Evolutionary conservation across 2,888 invertebrate species (phyloP).

Genomic region (Rhagonycha lutea): DNA sequence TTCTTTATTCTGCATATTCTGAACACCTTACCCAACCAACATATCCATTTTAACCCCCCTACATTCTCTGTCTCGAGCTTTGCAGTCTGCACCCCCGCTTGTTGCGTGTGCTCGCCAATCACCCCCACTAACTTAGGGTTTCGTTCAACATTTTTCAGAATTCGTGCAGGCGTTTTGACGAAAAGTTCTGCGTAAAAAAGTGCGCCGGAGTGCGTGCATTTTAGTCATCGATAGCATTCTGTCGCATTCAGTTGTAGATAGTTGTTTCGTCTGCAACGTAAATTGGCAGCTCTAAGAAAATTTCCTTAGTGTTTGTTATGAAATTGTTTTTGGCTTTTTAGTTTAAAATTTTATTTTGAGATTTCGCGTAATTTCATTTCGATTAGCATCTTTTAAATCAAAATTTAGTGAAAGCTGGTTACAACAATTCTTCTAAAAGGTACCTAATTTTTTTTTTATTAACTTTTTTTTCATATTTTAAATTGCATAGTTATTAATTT

Average conservation of each 20-base stretch:
- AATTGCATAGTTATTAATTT: not conserved
- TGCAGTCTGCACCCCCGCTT: conserved; percentile 45
- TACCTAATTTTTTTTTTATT: not conserved
- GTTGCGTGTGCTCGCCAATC: conserved; percentile 47
- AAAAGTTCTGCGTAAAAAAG: conserved; percentile 31
- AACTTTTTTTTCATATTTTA: not conserved
- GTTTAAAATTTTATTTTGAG: not conserved
- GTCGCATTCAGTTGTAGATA: conserved; percentile 23
- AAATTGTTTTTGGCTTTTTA: conserved; percentile 7
- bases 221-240: conserved; percentile 31
- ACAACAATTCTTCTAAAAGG: not conserved
- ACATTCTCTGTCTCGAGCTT: conserved; percentile 35
- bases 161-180: conserved; percentile 51
- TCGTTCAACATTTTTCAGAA: conserved; percentile 54
- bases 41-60: conserved; percentile 37
- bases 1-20: conserved; percentile 36
- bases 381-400: not conserved
- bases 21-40: conserved; percentile 48
- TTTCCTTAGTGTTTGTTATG: conserved; percentile 1
- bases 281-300: conserved; percentile 16
- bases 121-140: conserved; percentile 50
- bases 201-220: conserved; percentile 37
- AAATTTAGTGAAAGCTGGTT: not conserved
- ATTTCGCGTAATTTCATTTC: not conserved
- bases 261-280: conserved; percentile 23